Percentiles rank a stretch among this genome's conserved stretches.
phyloP scores from a whole-genome alignment of 2,797 vertebrate genomes.

The Carcharodon carcharias region DNA sequence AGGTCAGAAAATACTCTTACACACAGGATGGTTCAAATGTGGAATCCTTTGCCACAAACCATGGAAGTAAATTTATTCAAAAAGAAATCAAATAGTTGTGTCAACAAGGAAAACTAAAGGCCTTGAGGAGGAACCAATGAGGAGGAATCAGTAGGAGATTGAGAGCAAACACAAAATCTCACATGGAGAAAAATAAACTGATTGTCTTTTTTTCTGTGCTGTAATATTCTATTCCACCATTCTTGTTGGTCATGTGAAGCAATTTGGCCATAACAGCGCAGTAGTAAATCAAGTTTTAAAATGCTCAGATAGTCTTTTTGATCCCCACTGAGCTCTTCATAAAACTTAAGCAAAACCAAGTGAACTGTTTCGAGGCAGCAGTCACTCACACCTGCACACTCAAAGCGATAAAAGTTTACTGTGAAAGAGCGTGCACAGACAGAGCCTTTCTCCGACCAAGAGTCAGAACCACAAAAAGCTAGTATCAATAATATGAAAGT shows the following conservation, averaged over 20 bases:
- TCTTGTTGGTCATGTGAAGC: background rate
- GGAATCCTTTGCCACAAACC: background rate
- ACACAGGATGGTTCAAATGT: background rate
- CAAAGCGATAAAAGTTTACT: too few relatives aligned
- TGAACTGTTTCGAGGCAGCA: background rate
- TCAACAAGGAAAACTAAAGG: background rate
- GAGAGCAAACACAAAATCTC: background rate
- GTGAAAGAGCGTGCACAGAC: background rate
- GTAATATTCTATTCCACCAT: background rate
- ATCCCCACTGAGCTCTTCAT: background rate
- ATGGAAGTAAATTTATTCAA: background rate
- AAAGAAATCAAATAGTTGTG: too few relatives aligned
- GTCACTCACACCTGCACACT: background rate
- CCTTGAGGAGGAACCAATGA: background rate
- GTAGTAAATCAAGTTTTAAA: background rate
- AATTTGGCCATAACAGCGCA: background rate
- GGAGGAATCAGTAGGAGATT: background rate
- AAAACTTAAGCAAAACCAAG: background rate
- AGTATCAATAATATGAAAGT: background rate
- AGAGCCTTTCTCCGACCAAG: background rate
- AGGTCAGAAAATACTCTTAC: background rate
- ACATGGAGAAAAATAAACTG: background rate
- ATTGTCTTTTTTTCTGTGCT: too few relatives aligned
- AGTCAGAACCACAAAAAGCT: background rate
- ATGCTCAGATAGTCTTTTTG: background rate